Evolutionary conservation across 2,113 vertebrate species (phyloP), one percentile per base, ranked within the genome.

Genomic region (Carassius carassius): DNA sequence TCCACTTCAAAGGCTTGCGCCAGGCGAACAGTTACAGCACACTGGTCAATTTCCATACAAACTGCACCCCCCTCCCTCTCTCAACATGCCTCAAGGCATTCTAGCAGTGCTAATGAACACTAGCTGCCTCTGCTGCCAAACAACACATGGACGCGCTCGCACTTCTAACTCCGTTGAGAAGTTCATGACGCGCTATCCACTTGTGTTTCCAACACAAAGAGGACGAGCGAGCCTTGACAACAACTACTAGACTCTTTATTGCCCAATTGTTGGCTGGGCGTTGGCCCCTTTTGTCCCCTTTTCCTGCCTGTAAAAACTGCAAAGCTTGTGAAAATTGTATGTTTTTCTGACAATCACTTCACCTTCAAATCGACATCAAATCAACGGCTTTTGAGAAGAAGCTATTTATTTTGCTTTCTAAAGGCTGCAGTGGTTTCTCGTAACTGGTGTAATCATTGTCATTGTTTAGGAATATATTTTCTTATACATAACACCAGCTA

Each of bases 41-140:
- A 92, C 93, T 93, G 94, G 94, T 95, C 95, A 94, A 95, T 95
- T 95, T 95, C 94, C 94, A 95, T 95, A 95, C 91, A 92, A 94
- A 91, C 84, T 25, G 16, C 79, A 41, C 82, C 78, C 88, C 88
- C 85, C 62, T 81, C 86, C 86, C 86, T 87, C 90, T 87, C 83
- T 88, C 85, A 87, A 87, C 86, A 85, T 93, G 92, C 94, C 93
- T 93, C 77, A 89, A 91, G 94, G 94, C 93, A 90, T 91, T 93
- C 92, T 90, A 90, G 92, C 92, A 92, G 91, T 91, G 91, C 91
- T 94, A 95, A 95, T 94, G 94, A 95, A 95, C 93, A 92, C 67
- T 89, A 92, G 29, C 84, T 67, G 82, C 56, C 67, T 41, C 29
- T 23, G 60, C 74, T 44, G 32, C 75, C 78, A 81, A 54, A 67